These are phyloP conservation scores for Orientallactaga bullata DNA, from an alignment of 2,113 vertebrate genomes.

Conservation along the genomic window DNA sequence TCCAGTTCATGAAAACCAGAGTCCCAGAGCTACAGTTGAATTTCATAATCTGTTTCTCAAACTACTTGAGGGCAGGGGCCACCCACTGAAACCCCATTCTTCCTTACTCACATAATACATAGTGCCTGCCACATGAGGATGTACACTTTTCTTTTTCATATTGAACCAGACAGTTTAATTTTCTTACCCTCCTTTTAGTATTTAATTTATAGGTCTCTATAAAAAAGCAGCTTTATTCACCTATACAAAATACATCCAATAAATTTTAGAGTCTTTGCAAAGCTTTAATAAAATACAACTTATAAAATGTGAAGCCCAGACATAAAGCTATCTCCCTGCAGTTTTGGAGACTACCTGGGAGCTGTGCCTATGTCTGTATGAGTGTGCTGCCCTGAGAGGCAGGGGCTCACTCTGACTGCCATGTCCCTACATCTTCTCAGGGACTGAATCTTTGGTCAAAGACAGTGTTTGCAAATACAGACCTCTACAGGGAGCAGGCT, in stretches of 20 bases:
- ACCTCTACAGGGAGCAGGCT: not conserved
- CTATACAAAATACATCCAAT: constrained; percentile 25
- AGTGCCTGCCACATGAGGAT: not conserved
- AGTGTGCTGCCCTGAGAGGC: too few species aligned
- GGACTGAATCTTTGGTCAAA: too few species aligned
- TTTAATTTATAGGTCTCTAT: constrained; percentile 48
- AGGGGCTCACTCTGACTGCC: too few species aligned
- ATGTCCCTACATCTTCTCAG: accelerated
- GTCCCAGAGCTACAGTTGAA: not conserved
- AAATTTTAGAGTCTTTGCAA: constrained; percentile 37
- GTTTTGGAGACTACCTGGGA: not conserved
- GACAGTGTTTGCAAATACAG: not conserved
- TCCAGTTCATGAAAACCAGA: not conserved
- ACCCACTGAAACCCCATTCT: not conserved
- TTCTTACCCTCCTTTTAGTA: not conserved
- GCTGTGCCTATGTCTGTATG: accelerated
- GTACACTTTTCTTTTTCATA: not conserved
- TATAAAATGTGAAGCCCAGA: not conserved
- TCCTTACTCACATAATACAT: not conserved
- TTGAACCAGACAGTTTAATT: constrained; percentile 22
- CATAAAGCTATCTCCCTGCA: not conserved
- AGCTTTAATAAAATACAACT: constrained; percentile 22
- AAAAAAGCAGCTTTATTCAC: constrained; percentile 8
- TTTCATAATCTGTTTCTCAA: not conserved
- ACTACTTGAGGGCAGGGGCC: not conserved